Percentiles rank a stretch among this genome's conserved stretches.
Evolutionary conservation across 2,113 vertebrate species (phyloP).

Genomic region (Oncorhynchus tshawytscha): DNA sequence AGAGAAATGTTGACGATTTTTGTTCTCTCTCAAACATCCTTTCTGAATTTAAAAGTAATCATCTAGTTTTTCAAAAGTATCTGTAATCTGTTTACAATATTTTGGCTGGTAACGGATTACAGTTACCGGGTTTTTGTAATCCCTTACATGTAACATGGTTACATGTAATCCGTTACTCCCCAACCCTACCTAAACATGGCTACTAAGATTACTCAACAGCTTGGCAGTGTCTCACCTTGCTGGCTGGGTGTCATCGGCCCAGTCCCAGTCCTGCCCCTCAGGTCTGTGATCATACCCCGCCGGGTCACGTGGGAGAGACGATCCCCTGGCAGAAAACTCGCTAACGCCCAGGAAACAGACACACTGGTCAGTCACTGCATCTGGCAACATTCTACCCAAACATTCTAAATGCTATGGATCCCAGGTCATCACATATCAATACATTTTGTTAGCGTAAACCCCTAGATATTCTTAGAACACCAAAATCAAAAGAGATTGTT

Average conservation of each 20-base stretch:
- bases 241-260: slow-evolving; percentile 1
- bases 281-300: slow-evolving; percentile 63
- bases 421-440: not conserved
- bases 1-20: too few species aligned
- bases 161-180: too few species aligned
- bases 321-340: slow-evolving; percentile 64
- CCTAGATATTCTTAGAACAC: not conserved
- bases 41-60: too few species aligned
- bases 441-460: not conserved
- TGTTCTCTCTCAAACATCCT: too few species aligned
- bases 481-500: not conserved
- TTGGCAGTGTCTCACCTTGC: not conserved
- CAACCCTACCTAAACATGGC: too few species aligned
- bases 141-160: too few species aligned
- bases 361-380: not conserved
- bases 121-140: too few species aligned
- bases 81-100: too few species aligned
- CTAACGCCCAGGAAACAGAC: slow-evolving; percentile 38
- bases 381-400: not conserved
- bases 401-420: not conserved
- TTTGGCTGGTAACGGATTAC: too few species aligned
- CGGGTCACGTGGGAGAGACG: slow-evolving; percentile 69
- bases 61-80: too few species aligned
- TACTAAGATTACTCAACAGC: too few species aligned
- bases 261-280: slow-evolving; percentile 27